A percentile compares a stretch with the other conserved stretches of the same genome.
Evolutionary conservation across 2,797 vertebrate genomes (phyloP).

Genomic region (Alfaro cultratus): DNA sequence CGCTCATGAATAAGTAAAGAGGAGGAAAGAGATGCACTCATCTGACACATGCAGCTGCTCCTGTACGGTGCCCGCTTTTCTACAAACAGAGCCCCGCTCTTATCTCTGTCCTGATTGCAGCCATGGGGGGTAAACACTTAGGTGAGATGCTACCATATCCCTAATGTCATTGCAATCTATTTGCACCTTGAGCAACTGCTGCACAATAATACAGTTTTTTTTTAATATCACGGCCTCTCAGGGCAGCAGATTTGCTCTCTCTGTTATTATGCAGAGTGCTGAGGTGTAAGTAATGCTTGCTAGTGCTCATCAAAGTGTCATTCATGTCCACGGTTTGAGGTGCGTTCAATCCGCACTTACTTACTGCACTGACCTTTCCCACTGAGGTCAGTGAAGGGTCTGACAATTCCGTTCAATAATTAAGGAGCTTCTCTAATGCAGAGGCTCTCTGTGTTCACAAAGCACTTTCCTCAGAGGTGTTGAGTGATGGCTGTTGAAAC

Average conservation of each 20-base stretch:
- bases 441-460: slow-evolving; percentile 53
- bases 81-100: slow-evolving; percentile 6
- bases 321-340: slow-evolving; percentile 5
- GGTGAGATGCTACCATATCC: slow-evolving; percentile 54
- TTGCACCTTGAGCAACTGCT: slow-evolving; percentile 31
- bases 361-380: slow-evolving; percentile 43
- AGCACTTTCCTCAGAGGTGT: slow-evolving; percentile 64
- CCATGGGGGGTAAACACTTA: slow-evolving; percentile 48
- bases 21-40: slow-evolving; percentile 52
- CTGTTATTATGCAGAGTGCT: slow-evolving; percentile 27
- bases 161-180: slow-evolving; percentile 45
- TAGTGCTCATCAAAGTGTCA: slow-evolving; percentile 3
- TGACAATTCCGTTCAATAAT: slow-evolving; percentile 67
- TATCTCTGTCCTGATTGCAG: slow-evolving; percentile 58
- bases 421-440: slow-evolving; percentile 62
- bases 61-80: slow-evolving; percentile 55
- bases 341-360: neutral
- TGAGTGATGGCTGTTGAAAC: slow-evolving; percentile 63
- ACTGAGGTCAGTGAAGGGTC: slow-evolving; percentile 57
- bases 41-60: slow-evolving; percentile 68
- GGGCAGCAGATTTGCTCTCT: neutral
- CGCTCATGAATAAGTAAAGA: slow-evolving; percentile 76
- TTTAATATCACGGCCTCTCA: neutral
- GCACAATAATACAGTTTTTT: slow-evolving; percentile 15
- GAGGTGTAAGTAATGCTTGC: slow-evolving; percentile 20